These are phyloP conservation scores for Periophthalmus magnuspinnatus DNA, from an alignment of 2,797 vertebrate species.

Conservation along the genomic window DNA sequence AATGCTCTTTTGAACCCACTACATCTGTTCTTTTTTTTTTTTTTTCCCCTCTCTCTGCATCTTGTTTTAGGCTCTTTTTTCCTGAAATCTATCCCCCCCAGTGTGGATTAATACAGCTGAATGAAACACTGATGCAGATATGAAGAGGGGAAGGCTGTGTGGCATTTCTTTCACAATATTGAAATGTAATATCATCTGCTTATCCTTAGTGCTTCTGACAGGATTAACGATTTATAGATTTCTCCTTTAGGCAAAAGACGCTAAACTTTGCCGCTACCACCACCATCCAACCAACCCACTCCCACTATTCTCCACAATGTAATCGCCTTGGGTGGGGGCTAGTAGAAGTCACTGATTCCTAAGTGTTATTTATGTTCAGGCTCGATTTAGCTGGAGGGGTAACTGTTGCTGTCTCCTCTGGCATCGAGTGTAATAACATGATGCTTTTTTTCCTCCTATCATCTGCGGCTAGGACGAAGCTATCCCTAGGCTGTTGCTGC, in stretches of 20 bases:
- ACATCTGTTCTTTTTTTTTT: neutral
- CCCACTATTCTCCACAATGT: conserved; percentile 21
- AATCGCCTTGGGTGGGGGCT: conserved; percentile 52
- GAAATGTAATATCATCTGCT: conserved; percentile 73
- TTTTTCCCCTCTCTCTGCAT: conserved; percentile 7
- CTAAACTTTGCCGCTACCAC: conserved; percentile 6
- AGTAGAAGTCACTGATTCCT: conserved; percentile 53
- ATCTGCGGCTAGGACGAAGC: conserved; percentile 44
- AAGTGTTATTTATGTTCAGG: conserved; percentile 65
- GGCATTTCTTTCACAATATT: conserved; percentile 64
- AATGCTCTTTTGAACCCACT: too few relatives aligned
- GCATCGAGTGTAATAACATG: conserved; percentile 56
- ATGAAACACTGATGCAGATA: conserved; percentile 61
- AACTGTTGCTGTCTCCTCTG: conserved; percentile 44
- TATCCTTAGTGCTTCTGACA: conserved; percentile 71
- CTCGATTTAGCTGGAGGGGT: conserved; percentile 42
- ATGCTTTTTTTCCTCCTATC: conserved; percentile 48
- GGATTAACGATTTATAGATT: conserved; percentile 73
- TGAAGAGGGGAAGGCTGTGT: conserved; percentile 58
- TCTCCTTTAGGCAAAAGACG: conserved; percentile 33
- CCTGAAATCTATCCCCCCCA: conserved; percentile 63
- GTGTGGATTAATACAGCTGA: conserved; percentile 64
- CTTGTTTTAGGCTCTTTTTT: conserved; percentile 57
- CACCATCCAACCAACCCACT: conserved; percentile 16
- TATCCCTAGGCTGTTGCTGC: conserved; percentile 38